Evolutionary conservation across 2,797 vertebrate species (phyloP).

Genomic region (Steatocranus sp.): DNA sequence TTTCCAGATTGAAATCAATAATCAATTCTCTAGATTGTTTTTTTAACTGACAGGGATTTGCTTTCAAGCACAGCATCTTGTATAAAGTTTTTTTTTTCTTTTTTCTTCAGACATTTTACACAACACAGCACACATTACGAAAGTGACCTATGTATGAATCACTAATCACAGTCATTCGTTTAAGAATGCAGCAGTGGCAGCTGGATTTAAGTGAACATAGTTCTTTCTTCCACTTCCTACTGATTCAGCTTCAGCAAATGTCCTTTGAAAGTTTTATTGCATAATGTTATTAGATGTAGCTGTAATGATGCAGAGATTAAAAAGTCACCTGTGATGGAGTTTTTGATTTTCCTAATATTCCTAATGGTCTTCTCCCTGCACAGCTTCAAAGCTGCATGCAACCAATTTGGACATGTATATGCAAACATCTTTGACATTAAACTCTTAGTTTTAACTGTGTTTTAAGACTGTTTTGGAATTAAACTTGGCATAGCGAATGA

Average conservation of each 20-base stretch:
- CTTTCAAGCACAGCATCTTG: not conserved
- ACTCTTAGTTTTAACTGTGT: not conserved
- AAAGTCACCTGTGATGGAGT: not conserved
- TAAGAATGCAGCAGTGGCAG: not conserved
- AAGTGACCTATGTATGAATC: not conserved
- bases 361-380: not conserved
- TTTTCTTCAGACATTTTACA: not conserved
- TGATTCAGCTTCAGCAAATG: not conserved
- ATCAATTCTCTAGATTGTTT: not conserved
- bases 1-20: not conserved
- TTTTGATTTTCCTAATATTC: not conserved
- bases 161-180: not conserved
- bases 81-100: not conserved
- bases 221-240: not conserved
- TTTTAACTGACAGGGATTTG: not conserved
- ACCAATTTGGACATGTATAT: not conserved
- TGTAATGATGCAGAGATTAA: not conserved
- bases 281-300: not conserved
- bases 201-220: not conserved
- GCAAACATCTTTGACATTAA: not conserved
- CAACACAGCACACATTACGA: fast-evolving
- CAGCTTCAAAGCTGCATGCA: not conserved
- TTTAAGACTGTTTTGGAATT: not conserved
- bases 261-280: not conserved
- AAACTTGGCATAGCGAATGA: not conserved